These are phyloP conservation scores for Microcebus tavaratra DNA, from an alignment of 2,113 vertebrate species.

Conservation along the genomic window DNA sequence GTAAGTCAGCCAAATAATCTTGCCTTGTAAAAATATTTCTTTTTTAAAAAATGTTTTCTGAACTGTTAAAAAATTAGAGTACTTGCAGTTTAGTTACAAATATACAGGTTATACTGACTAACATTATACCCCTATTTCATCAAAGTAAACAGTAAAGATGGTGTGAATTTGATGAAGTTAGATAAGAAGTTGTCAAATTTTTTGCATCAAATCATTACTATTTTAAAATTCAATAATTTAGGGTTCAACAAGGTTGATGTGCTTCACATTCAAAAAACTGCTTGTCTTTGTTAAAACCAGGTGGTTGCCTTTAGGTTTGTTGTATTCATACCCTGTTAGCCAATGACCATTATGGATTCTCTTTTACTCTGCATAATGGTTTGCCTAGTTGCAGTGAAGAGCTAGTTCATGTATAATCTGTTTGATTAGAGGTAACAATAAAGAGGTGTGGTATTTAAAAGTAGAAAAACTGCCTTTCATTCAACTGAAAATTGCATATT, in stretches of 20 bases:
- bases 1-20: constrained; percentile 61
- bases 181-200: not conserved
- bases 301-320: not conserved
- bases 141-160: constrained; percentile 50
- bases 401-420: constrained; percentile 65
- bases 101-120: constrained; percentile 26
- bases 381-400: constrained; percentile 73
- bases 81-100: constrained; percentile 36
- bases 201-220: constrained; percentile 16
- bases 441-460: constrained; percentile 62
- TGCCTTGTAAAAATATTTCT: constrained; percentile 56
- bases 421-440: constrained; percentile 73
- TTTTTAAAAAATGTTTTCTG: not conserved
- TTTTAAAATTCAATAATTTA: constrained; percentile 4
- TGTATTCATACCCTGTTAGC: not conserved
- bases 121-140: constrained; percentile 4
- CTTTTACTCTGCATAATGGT: constrained; percentile 62
- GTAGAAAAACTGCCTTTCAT: constrained; percentile 79
- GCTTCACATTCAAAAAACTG: constrained; percentile 48
- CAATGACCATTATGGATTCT: constrained; percentile 45
- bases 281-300: not conserved
- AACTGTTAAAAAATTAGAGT: constrained; percentile 42
- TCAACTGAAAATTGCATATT: constrained; percentile 73
- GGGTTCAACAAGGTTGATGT: not conserved
- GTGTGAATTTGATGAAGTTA: not conserved